Evolutionary conservation across 2,113 vertebrate species (phyloP), one percentile per base, ranked within the genome.

Genomic region (Pyrgilauda ruficollis): DNA sequence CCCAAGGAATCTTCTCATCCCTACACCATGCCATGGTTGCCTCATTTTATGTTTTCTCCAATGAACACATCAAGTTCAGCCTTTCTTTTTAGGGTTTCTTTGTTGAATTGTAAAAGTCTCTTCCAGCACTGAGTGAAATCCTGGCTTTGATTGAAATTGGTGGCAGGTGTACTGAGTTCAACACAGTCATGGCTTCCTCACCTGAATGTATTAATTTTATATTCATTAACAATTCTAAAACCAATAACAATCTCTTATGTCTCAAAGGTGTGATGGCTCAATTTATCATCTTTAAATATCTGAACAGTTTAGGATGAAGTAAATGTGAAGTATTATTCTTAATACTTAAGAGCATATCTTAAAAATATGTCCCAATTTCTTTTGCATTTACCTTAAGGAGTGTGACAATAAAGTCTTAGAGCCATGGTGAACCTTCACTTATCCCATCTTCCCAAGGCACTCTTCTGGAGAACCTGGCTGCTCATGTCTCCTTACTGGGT

Each of bases 61-160:
- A n/a, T 30, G 26, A 82, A 68, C 6, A 17, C 0, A 0, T 37
- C 41, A 43, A 52, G 19, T 28, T 22, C 13, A 85, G 24, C 28
- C 50, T 80, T 63, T 31, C 3, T 28, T 55, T 67, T 75, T 6
- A 4, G 33, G 1, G 4, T 72, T 66, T 93, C 17, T 86, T 56
- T 84, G 27, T 5, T 70, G 43, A 55, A 26, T 50, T 7, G 0
- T 47, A 43, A 21, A 56, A 83, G 33, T 66, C 70, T 68, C 37
- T 47, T 56, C 31, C 21, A 52, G 5, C 16, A 11, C 24, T 37
- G 62, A 74, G 35, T 37, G 52, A 81, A 62, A 68, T 55, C 46
- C 41, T 64, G 46, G 28, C 15, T 75, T 81, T 37, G 84, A 26
- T 0, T 75, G 58, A 66, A 87, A 43, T 6, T 35, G 28, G 62